Conservation (phyloP, 2,797 vertebrate species). For the Gymnopithys bicolor region DNA sequence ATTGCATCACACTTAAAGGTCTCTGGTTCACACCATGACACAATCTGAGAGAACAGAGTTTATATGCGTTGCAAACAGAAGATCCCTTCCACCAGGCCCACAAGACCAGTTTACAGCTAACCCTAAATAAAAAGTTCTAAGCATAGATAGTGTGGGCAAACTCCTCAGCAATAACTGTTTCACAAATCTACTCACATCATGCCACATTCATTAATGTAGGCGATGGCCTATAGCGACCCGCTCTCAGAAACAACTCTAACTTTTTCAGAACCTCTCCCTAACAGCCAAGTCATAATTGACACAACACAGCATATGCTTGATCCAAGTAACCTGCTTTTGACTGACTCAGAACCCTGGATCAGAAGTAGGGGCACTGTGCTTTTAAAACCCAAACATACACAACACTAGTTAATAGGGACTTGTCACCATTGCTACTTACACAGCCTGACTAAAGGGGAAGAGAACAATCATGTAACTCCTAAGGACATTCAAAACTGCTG, state of each 20-base stretch:
- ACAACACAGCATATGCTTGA: neutral
- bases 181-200: neutral
- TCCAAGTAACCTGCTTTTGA: neutral
- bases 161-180: neutral
- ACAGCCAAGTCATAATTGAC: neutral
- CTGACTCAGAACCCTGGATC: neutral
- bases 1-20: neutral
- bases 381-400: neutral
- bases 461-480: neutral
- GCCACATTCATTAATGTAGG: accelerated
- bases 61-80: neutral
- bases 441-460: neutral
- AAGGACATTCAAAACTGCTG: neutral
- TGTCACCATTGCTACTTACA: neutral
- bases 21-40: neutral
- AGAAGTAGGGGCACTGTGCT: neutral
- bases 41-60: neutral
- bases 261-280: neutral
- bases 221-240: neutral
- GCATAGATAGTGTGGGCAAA: neutral
- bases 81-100: neutral
- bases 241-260: neutral
- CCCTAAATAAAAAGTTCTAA: neutral
- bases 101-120: neutral
- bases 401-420: neutral